Base-by-base conservation (phyloP, 2,888 invertebrate genomes). In the Agrotis segetum region DNA sequence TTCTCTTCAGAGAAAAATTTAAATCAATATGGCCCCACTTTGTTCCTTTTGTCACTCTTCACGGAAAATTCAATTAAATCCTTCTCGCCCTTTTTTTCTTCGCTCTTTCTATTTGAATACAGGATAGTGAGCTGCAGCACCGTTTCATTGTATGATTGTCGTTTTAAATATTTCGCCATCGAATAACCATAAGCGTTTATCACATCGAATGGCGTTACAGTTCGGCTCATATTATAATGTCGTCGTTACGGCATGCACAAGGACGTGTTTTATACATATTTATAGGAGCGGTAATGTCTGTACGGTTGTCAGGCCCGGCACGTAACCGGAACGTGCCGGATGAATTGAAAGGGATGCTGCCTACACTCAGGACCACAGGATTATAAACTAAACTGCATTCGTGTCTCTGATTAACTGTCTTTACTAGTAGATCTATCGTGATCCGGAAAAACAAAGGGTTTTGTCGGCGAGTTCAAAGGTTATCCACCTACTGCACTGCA, bases 301-400 rank as follows among this genome's bases (percentile, higher is more conserved):
- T 74, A 59, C 68, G 80, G 87, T 92, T 92, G 87, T 87, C 80
- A 93, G 81, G 87, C 90, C 65, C 79, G 87, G 90, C 93, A 93
- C 92, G 92, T 92, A 88, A 87, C 74, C 77, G 74, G 87, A 85
- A 88, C 90, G 91, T 91, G 91, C 89, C 82, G 88, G 90, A 90
- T 91, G 90, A 90, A 90, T 91, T 90, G 90, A 89, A 89, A 88
- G 87, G 85, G 85, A 87, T 88, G 84, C 81, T 85, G 80, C 85
- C 77, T 86, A 78, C 77, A 69, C 77, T 78, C 74, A 80, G 73
- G 73, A 81, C 79, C 74, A 69, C 75, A 63, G 74, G 78, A 83
- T 79, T 78, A 74, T 78, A 80, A 79, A 77, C 82, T 87, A 82
- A 84, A 69, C 72, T 67, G 67, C 78, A 82, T 78, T 78, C 1